Base-by-base conservation (phyloP, 2,888 invertebrate genomes). In the Lamellibrachia columna region DNA sequence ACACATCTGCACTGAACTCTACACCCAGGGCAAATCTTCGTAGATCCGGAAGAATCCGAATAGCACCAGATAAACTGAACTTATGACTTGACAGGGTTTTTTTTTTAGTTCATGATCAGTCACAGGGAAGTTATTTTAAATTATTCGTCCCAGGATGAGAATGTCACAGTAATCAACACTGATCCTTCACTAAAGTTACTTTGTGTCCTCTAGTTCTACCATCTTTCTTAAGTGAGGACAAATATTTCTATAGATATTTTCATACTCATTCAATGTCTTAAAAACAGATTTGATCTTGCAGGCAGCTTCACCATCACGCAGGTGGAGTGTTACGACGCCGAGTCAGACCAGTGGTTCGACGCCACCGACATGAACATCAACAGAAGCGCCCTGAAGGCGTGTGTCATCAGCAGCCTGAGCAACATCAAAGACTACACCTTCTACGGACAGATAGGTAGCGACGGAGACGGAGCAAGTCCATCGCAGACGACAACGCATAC, bases 311-410 rank as follows among this genome's bases (percentile, higher is more conserved):
- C 96, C 1, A 95, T 96, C 3, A 93, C 94, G 53, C 94, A 95
- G 58, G 95, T 95, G 55, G 96, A 96, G 93, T 95, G 95, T 91
- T 96, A 95, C 93, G 94, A 95, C 92, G 93, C 94, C 0, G 94
- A 94, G n/a, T 94, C 93, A 28, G 95, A 95, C 92, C 93, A 94
- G 60, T 96, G 96, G 96, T 92, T 91, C 28, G 94, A 94, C 53
- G 94, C 95, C 11, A 94, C 94, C n/a, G 94, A 95, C 55, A 94
- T 96, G 93, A 94, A 95, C 60, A 93, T 95, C 90, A 95, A 96
- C 53, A 94, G 96, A 40, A 96, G 96, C 93, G 96, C 96, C 0
- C 95, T 96, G 90, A 95, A 95, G 93, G 96, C 96, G 11, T 96
- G 96, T 92, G 95, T 95, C 0, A 93, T 96, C 3, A 93, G 92